Conservation (phyloP, 2,113 vertebrate genomes). For the Leucosticte australis region DNA sequence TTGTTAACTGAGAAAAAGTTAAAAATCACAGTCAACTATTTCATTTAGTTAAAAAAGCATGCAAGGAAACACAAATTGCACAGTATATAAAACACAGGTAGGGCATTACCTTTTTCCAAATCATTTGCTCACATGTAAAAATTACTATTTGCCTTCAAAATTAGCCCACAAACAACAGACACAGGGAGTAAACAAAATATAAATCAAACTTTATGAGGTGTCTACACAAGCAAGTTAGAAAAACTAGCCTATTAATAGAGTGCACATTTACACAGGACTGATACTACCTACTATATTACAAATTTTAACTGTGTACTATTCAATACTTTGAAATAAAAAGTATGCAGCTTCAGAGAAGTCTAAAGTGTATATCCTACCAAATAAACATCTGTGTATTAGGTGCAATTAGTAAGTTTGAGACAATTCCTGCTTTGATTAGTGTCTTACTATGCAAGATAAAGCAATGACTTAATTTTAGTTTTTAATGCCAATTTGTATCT, state of each 20-base stretch:
- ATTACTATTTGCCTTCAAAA: not conserved
- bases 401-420: not conserved
- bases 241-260: constrained; percentile 35
- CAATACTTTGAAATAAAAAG: not conserved
- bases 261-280: not conserved
- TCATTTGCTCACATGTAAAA: not conserved
- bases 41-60: not conserved
- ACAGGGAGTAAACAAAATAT: not conserved
- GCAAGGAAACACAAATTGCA: not conserved
- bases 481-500: not conserved
- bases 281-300: constrained; percentile 35
- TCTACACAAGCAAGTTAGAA: not conserved
- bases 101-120: not conserved
- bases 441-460: not conserved
- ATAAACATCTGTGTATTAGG: not conserved
- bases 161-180: not conserved
- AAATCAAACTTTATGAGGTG: not conserved
- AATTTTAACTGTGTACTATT: not conserved
- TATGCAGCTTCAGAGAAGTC: not conserved
- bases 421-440: not conserved
- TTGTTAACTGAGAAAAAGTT: not conserved
- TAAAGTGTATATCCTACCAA: not conserved
- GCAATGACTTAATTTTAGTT: not conserved
- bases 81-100: not conserved
- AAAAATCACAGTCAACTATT: not conserved